Percentiles rank a stretch among this genome's conserved stretches.
Conservation (phyloP, 2,797 vertebrate species). For the Gallinago stenura region DNA sequence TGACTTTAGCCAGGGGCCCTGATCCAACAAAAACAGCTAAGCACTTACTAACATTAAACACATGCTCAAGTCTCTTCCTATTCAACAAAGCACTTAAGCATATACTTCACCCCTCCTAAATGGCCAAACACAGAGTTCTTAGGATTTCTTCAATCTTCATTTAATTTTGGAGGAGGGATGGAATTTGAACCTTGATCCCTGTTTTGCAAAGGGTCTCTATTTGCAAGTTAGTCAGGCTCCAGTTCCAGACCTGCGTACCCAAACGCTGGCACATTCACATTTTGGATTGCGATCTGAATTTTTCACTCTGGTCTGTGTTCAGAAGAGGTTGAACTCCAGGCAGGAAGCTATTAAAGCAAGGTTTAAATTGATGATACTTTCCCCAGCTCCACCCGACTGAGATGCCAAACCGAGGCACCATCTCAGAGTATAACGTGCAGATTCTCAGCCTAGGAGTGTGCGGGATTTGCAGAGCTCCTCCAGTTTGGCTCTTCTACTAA, state of each 20-base stretch:
- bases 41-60: slow-evolving; percentile 68
- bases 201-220: slow-evolving; percentile 6
- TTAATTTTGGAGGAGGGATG: slow-evolving; percentile 9
- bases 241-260: slow-evolving; percentile 15
- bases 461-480: background rate
- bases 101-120: slow-evolving; percentile 19
- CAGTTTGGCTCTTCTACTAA: background rate
- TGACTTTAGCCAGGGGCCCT: slow-evolving; percentile 1
- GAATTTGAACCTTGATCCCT: slow-evolving; percentile 11
- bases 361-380: background rate
- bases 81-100: slow-evolving; percentile 52
- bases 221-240: slow-evolving; percentile 29
- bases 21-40: slow-evolving; percentile 60
- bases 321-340: no score
- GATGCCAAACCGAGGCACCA: background rate
- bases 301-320: background rate
- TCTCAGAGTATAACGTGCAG: background rate
- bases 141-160: slow-evolving; percentile 7
- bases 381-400: background rate
- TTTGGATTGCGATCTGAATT: slow-evolving; percentile 27
- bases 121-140: slow-evolving; percentile 5
- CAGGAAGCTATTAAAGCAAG: background rate
- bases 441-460: background rate
- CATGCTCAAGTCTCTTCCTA: slow-evolving; percentile 49
- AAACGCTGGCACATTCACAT: background rate